Base-by-base conservation (phyloP, 1,140 invertebrate species). In the Neodiprion virginianus region DNA sequence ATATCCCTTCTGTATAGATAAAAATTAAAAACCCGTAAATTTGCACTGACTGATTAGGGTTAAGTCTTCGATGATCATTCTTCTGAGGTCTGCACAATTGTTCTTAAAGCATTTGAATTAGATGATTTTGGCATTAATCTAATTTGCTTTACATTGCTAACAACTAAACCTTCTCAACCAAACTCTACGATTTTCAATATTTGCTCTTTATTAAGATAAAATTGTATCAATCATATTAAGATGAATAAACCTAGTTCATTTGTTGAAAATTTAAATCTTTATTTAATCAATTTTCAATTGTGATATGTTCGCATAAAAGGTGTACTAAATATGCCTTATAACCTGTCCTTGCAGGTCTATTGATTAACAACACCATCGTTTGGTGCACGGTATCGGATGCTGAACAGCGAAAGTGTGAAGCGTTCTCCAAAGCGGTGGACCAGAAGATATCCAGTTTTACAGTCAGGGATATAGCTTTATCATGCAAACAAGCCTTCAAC, bases 311-410 rank as follows among this genome's bases (percentile, higher is more conserved):
- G 28, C 2, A 40, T 40, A 40, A 2, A 40, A 40, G 28, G 53
- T 14, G 0, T 14, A 17, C n/a, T 14, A 61, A 61, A 61, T 14
- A 61, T 8, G 11, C 53, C 11, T 17, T 8, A 14, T 61, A 7
- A 12, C n/a, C 53, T 61, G n/a, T 17, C 0, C 47, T 76, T 48
- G 48, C 40, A 87, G 85, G 79, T 10, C 82, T 85, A 75, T 76
- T 79, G 70, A 17, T 81, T 0, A 87, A 86, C 50, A 83, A 83
- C 47, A 86, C 83, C 3, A 75, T 79, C 48, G 79, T 77, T 11
- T 97, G 95, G 95, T 97, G 96, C 84, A 96, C 95, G 1, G 91
- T 94, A 12, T 95, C 91, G 65, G 76, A 85, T 17, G 86, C 89
- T 17, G 96, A 96, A 83, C 92, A 94, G 75, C 89, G 90, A 67